Percentiles rank a stretch among this genome's conserved stretches.
These are phyloP conservation scores for Eospalax fontanierii DNA, from an alignment of 2,797 vertebrate genomes.

Conservation along the genomic window DNA sequence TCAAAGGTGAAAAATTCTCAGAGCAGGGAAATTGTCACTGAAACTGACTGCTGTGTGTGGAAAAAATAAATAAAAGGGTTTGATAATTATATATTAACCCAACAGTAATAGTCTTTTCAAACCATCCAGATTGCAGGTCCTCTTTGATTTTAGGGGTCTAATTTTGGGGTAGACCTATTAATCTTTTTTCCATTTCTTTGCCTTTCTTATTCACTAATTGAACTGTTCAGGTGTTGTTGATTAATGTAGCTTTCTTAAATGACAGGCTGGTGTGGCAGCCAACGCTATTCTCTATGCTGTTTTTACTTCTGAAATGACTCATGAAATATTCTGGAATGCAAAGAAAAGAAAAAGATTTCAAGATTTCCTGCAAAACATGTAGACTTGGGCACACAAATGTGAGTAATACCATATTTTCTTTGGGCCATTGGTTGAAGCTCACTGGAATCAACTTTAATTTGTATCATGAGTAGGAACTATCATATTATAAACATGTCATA, in stretches of 20 bases:
- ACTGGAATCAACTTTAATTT: slow-evolving; percentile 53
- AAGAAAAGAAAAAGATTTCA: slow-evolving; percentile 55
- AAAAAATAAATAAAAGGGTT: slow-evolving; percentile 83
- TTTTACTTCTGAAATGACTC: slow-evolving; percentile 73
- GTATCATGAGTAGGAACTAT: not conserved
- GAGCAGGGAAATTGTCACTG: slow-evolving; percentile 79
- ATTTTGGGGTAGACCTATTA: slow-evolving; percentile 82
- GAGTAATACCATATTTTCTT: slow-evolving; percentile 19
- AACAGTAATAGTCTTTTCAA: slow-evolving; percentile 81
- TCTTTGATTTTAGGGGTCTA: slow-evolving; percentile 83
- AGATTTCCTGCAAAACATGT: slow-evolving; percentile 56
- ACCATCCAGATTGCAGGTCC: slow-evolving; percentile 68
- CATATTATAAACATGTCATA: slow-evolving; percentile 23
- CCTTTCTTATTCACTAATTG: slow-evolving; percentile 69
- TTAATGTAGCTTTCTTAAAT: slow-evolving; percentile 80
- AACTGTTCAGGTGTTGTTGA: slow-evolving; percentile 81
- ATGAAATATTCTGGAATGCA: slow-evolving; percentile 69
- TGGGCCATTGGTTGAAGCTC: slow-evolving; percentile 5
- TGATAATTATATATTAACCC: slow-evolving; percentile 84
- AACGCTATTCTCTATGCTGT: slow-evolving; percentile 38
- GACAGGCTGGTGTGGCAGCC: slow-evolving; percentile 68
- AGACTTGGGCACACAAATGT: not conserved
- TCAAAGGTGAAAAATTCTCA: slow-evolving; percentile 81
- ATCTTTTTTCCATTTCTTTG: slow-evolving; percentile 80
- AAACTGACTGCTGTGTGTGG: slow-evolving; percentile 70